Evolutionary conservation across 2,797 vertebrate species (phyloP).

Genomic region (Clarias platycephalus): DNA sequence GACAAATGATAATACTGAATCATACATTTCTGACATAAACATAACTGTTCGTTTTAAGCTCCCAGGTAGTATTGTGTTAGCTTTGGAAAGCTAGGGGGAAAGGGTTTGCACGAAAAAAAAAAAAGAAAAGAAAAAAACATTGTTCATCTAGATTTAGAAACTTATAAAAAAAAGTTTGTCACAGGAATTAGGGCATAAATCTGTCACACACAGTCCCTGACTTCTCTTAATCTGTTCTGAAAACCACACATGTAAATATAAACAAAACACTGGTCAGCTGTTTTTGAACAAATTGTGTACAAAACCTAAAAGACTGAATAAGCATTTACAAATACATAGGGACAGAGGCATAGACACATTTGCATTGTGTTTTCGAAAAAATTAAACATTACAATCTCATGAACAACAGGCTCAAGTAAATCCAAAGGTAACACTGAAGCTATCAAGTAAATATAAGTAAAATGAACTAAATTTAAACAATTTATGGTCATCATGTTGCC

Average conservation of each 20-base stretch:
- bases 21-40: background rate
- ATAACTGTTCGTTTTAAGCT: background rate
- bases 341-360: background rate
- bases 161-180: conserved; percentile 20
- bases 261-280: conserved; percentile 25
- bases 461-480: background rate
- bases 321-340: background rate
- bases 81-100: background rate
- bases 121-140: background rate
- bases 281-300: conserved; percentile 5
- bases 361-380: background rate
- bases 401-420: conserved; percentile 4
- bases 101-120: background rate
- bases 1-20: conserved; percentile 39
- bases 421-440: conserved; percentile 29
- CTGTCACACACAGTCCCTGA: conserved; percentile 5
- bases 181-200: conserved; percentile 6
- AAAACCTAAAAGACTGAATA: background rate
- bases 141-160: conserved; percentile 24
- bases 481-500: conserved; percentile 13
- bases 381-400: background rate
- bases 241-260: conserved; percentile 13
- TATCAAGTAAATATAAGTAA: conserved; percentile 21
- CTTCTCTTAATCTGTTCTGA: conserved; percentile 17
- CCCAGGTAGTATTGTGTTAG: background rate